These are phyloP conservation scores for Gorilla gorilla DNA, from an alignment of 2,113 vertebrate species.

Conservation along the genomic window DNA sequence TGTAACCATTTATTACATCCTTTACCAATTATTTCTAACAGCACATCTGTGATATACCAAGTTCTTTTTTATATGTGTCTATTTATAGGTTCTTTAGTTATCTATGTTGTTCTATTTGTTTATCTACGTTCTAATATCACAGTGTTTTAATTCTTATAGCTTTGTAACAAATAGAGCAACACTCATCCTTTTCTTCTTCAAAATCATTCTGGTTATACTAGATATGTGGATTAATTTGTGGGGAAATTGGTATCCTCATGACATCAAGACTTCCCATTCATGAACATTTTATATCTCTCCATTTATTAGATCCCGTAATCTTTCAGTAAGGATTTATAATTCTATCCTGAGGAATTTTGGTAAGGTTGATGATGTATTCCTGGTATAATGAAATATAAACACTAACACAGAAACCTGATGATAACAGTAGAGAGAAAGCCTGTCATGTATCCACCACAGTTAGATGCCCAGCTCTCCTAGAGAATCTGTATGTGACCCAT, in stretches of 20 bases:
- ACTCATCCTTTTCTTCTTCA: neutral
- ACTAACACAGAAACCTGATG: neutral
- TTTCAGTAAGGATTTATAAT: neutral
- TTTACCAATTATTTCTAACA: neutral
- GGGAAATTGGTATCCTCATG: neutral
- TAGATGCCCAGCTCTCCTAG: accelerated
- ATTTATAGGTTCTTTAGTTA: neutral
- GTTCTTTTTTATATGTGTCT: neutral
- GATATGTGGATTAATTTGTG: neutral
- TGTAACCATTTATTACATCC: neutral
- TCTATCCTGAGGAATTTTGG: neutral
- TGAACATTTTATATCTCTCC: neutral
- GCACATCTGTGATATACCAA: neutral
- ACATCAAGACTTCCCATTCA: neutral
- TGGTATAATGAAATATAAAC: neutral
- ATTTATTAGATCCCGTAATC: neutral
- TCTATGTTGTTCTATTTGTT: neutral
- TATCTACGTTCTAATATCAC: neutral
- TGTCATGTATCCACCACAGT: neutral
- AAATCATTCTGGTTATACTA: neutral
- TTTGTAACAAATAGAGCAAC: neutral
- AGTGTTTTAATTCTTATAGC: neutral
- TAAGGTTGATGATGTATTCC: neutral
- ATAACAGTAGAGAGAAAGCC: neutral
- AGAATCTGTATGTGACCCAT: neutral